Evolutionary conservation across 2,888 invertebrate species (phyloP).

Genomic region (Catocala fraxini): DNA sequence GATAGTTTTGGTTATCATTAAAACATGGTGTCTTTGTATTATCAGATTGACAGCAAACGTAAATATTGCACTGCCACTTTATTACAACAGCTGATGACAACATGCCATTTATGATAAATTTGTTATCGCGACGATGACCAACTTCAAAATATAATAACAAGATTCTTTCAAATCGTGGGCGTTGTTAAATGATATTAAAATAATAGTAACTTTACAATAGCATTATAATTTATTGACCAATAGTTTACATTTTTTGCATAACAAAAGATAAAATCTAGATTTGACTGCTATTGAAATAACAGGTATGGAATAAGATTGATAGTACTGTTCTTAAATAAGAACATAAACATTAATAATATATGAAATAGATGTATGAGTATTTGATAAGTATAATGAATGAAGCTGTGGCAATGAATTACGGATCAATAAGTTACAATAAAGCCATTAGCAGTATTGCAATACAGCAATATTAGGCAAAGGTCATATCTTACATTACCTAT

Average conservation of each 20-base stretch:
- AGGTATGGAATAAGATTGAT: slow-evolving; percentile 8
- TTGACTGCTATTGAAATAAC: slow-evolving; percentile 11
- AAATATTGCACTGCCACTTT: slow-evolving; percentile 46
- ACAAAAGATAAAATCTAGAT: slow-evolving; percentile 17
- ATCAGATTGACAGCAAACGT: slow-evolving; percentile 45
- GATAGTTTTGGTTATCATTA: slow-evolving; percentile 51
- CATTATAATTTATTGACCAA: slow-evolving; percentile 5
- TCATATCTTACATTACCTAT: slow-evolving; percentile 10
- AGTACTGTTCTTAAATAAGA: slow-evolving; percentile 2
- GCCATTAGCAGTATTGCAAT: slow-evolving; percentile 13
- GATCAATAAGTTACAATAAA: slow-evolving; percentile 19
- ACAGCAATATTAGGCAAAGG: slow-evolving; percentile 23
- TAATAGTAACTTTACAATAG: slow-evolving; percentile 7
- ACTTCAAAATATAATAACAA: no score
- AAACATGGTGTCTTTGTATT: slow-evolving; percentile 52
- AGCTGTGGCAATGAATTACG: slow-evolving; percentile 14
- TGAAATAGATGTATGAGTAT: slow-evolving; percentile 8
- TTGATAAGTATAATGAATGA: slow-evolving; percentile 6
- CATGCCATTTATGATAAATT: neutral
- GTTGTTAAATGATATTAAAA: slow-evolving; percentile 7
- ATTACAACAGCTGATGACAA: slow-evolving; percentile 18
- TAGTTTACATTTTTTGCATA: slow-evolving; percentile 12
- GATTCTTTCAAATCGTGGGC: slow-evolving; percentile 6
- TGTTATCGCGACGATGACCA: no score
- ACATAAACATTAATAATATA: slow-evolving; percentile 15